Evolutionary conservation across 2,888 invertebrate species (phyloP).

Genomic region (Chouioia cunea): DNA sequence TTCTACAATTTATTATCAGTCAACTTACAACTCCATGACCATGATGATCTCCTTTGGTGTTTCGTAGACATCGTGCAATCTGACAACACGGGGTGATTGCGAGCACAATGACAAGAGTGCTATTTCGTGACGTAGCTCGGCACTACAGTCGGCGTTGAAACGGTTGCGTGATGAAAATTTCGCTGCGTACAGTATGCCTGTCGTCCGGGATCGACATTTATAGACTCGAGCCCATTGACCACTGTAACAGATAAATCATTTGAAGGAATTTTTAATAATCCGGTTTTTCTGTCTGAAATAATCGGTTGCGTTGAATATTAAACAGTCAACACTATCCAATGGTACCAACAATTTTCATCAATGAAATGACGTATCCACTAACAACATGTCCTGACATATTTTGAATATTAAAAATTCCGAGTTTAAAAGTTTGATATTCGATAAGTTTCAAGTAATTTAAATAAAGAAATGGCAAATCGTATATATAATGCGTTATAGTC

Average conservation of each 20-base stretch:
- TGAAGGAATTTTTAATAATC: slow-evolving; percentile 3
- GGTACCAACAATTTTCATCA: no score
- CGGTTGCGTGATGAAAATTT: slow-evolving; percentile 94
- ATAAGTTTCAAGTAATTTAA: no score
- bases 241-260: slow-evolving; percentile 73
- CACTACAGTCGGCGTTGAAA: slow-evolving; percentile 86
- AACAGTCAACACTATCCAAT: no score
- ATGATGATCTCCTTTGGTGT: slow-evolving; percentile 80
- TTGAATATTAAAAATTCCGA: no score
- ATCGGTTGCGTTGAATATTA: no score
- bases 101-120: slow-evolving; percentile 90
- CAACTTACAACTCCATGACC: slow-evolving; percentile 88
- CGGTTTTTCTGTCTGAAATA: neutral
- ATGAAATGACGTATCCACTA: no score
- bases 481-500: no score
- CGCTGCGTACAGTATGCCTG: slow-evolving; percentile 92
- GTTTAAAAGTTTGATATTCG: no score
- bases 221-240: slow-evolving; percentile 97
- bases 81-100: slow-evolving; percentile 86
- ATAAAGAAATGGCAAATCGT: no score
- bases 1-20: neutral
- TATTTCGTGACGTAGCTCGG: slow-evolving; percentile 94
- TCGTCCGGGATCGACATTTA: slow-evolving; percentile 87
- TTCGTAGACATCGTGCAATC: slow-evolving; percentile 85
- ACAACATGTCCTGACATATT: no score